Evolutionary conservation across 2,797 vertebrate species (phyloP).

Genomic region (Martes flavigula): DNA sequence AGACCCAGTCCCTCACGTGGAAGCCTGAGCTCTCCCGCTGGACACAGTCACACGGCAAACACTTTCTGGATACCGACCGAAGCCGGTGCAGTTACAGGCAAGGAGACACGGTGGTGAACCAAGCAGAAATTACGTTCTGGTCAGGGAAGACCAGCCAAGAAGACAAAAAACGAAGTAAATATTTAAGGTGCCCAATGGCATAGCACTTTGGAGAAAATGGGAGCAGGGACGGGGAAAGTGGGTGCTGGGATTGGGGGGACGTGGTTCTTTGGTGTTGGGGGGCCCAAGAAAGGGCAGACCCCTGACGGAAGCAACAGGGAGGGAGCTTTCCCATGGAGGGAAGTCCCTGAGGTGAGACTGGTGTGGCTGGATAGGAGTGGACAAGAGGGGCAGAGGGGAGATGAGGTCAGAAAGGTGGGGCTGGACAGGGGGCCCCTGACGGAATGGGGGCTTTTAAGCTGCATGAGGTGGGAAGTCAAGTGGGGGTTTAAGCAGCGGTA

Average conservation of each 20-base stretch:
- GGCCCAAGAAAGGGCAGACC: not conserved
- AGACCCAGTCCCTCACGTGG: not conserved
- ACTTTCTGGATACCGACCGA: not conserved
- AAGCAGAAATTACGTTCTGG: not conserved
- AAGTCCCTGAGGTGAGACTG: not conserved
- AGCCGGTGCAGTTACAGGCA: too few relatives aligned
- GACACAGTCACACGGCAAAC: not conserved
- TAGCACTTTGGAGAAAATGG: not conserved
- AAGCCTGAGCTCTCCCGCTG: not conserved
- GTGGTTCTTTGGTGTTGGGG: not conserved
- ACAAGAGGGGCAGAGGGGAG: not conserved
- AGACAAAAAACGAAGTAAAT: not conserved
- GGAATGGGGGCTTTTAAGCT: not conserved
- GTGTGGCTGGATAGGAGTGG: not conserved
- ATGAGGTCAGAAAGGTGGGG: not conserved
- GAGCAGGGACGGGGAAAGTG: not conserved
- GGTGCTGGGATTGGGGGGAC: rapidly evolving
- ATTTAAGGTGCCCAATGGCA: not conserved
- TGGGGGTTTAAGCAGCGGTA: not conserved
- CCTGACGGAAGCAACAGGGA: rapidly evolving
- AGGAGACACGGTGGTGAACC: not conserved
- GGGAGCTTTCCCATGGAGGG: not conserved
- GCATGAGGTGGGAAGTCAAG: not conserved
- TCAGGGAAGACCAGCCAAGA: not conserved
- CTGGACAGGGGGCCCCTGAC: rapidly evolving